Conservation (phyloP, 2,888 invertebrate species). For the Anthophora plumipes region DNA sequence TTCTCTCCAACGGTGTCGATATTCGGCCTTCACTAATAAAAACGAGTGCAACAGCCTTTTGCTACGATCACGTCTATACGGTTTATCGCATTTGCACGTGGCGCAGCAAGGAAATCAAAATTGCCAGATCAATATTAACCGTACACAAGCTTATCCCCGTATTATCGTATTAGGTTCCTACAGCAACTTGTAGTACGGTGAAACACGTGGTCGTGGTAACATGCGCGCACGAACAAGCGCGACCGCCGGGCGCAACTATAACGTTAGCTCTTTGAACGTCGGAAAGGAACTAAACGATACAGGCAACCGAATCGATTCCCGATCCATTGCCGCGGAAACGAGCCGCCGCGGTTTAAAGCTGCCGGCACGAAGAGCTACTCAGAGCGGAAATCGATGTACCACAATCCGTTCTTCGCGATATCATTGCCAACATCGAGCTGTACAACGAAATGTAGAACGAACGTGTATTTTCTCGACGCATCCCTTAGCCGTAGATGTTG, state of each 20-base stretch:
- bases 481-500: neutral
- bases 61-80: conserved; percentile 1
- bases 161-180: no score
- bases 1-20: neutral
- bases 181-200: no score
- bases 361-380: neutral
- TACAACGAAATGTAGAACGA: neutral
- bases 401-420: neutral
- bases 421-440: neutral
- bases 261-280: conserved; percentile 16
- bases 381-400: neutral
- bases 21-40: conserved; percentile 12
- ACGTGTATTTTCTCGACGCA: neutral
- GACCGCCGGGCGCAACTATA: neutral
- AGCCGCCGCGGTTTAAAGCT: neutral
- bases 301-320: neutral
- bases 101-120: neutral
- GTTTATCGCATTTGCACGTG: conserved; percentile 15
- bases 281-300: conserved; percentile 4
- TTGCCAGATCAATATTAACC: no score
- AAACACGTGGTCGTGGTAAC: conserved; percentile 39
- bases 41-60: conserved; percentile 7
- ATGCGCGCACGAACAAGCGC: neutral
- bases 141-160: no score
- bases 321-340: conserved; percentile 5